These are phyloP conservation scores for Augiades crinisus DNA, from an alignment of 2,888 invertebrate genomes.

Conservation along the genomic window DNA sequence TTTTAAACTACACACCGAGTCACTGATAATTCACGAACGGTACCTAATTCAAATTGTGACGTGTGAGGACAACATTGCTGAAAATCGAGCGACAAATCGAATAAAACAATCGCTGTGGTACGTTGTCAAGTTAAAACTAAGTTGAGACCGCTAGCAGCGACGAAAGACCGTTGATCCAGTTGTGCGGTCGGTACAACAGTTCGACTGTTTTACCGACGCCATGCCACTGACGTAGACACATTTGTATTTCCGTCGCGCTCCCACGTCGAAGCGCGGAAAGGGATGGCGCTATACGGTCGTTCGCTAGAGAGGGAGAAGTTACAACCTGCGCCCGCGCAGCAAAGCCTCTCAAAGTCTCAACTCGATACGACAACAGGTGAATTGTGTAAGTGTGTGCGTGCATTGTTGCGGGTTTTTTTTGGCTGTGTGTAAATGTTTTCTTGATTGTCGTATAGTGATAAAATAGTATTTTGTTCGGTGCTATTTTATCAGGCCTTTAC, in stretches of 20 bases:
- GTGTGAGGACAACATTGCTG: conserved; percentile 62
- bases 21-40: conserved; percentile 50
- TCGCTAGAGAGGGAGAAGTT: conserved; percentile 59
- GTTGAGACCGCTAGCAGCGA: conserved; percentile 67
- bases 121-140: conserved; percentile 77
- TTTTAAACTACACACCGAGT: conserved; percentile 42
- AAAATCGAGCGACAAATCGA: conserved; percentile 55
- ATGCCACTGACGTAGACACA: conserved; percentile 37
- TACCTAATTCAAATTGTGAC: conserved; percentile 46
- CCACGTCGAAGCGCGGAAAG: conserved; percentile 36
- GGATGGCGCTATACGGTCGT: conserved; percentile 49
- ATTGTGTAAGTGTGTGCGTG: conserved; percentile 63
- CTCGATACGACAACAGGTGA: conserved; percentile 71
- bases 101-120: conserved; percentile 61
- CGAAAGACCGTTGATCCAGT: conserved; percentile 80
- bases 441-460: conserved; percentile 69
- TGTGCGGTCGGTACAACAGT: conserved; percentile 69
- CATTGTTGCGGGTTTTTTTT: conserved; percentile 43
- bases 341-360: conserved; percentile 53
- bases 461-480: conserved; percentile 65
- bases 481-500: conserved; percentile 51
- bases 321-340: conserved; percentile 70
- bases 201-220: conserved; percentile 65
- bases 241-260: conserved; percentile 46
- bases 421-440: conserved; percentile 56